These are phyloP conservation scores for Ptychobarbus kaznakovi DNA, from an alignment of 2,797 vertebrate species.

Conservation along the genomic window DNA sequence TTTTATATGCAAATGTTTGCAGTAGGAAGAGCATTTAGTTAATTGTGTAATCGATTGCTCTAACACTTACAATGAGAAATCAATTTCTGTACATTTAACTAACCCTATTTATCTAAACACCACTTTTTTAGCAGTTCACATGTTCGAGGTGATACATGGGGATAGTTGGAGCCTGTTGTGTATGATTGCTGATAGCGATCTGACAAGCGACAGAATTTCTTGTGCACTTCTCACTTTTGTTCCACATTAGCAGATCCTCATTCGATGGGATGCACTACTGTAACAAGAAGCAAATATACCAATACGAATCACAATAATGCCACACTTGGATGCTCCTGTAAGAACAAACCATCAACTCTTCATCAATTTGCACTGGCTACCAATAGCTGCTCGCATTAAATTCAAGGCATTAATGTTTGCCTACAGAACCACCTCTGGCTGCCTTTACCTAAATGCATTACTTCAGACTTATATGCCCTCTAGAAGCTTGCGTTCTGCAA, in stretches of 20 bases:
- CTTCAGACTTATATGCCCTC: no score
- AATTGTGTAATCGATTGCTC: neutral
- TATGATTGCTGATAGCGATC: neutral
- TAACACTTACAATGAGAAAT: neutral
- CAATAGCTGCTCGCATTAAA: no score
- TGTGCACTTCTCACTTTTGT: neutral
- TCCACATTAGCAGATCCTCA: constrained; percentile 5
- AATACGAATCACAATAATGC: constrained; percentile 11
- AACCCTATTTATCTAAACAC: neutral
- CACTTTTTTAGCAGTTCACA: neutral
- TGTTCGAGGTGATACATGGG: neutral
- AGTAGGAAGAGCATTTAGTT: neutral
- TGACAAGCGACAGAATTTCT: neutral
- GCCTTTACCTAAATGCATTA: no score
- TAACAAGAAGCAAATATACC: neutral
- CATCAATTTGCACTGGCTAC: no score
- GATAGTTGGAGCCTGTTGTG: neutral
- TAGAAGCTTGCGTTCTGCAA: no score
- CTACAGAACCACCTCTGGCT: no score
- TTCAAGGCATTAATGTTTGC: no score
- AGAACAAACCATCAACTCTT: neutral
- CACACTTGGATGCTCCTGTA: neutral
- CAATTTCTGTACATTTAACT: neutral
- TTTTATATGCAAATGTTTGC: constrained; percentile 9
- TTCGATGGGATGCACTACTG: neutral